Evolutionary conservation across 2,888 invertebrate species (phyloP).

Genomic region (Podotricha telesiphe): DNA sequence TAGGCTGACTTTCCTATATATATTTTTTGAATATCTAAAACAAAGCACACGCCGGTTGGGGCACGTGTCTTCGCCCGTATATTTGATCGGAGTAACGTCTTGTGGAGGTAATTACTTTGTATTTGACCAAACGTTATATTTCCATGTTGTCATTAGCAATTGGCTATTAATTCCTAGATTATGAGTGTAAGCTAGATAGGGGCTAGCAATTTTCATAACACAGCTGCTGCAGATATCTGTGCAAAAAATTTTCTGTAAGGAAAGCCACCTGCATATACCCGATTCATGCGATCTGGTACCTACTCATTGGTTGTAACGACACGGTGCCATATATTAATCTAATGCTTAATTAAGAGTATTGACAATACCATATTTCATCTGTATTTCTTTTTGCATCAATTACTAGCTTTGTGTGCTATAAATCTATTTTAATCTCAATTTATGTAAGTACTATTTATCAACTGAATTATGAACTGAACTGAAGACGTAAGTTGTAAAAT

Average conservation of each 20-base stretch:
- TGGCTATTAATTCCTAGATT: constrained; percentile 80
- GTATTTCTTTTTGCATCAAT: no score
- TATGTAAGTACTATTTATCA: no score
- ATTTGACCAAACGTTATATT: constrained; percentile 75
- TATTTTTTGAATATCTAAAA: not conserved
- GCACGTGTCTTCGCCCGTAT: constrained; percentile 77
- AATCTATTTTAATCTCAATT: no score
- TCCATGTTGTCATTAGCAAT: constrained; percentile 80
- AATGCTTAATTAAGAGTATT: constrained; percentile 30
- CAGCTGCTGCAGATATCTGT: constrained; percentile 73
- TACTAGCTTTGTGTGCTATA: no score
- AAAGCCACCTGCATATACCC: constrained; percentile 73
- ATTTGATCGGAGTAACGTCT: constrained; percentile 62
- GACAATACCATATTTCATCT: not conserved
- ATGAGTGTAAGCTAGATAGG: constrained; percentile 73
- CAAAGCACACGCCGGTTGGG: constrained; percentile 34
- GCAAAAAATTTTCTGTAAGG: constrained; percentile 77
- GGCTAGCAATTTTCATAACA: constrained; percentile 78
- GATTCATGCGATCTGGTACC: constrained; percentile 54
- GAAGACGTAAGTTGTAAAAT: no score
- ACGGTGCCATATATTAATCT: constrained; percentile 35
- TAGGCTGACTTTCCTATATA: not conserved
- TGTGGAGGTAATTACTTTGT: constrained; percentile 66
- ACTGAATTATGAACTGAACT: no score
- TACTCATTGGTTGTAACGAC: constrained; percentile 49